Conservation (phyloP, 2,888 invertebrate genomes). For the Microdon myrmicae region DNA sequence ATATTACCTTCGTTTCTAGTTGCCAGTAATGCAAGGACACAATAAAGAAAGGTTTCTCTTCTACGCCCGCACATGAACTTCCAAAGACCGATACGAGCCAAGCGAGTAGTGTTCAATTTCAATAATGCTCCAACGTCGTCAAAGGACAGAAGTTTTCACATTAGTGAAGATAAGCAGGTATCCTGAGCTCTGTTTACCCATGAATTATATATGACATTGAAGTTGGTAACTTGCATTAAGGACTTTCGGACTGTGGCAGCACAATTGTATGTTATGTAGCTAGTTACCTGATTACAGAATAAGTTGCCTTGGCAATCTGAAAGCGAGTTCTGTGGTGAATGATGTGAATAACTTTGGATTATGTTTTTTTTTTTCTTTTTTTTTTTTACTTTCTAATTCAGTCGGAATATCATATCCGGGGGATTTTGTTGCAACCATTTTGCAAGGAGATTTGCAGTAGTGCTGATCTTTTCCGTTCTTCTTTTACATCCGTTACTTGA, state of each 20-base stretch:
- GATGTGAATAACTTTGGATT: conserved; percentile 20
- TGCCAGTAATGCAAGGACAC: conserved; percentile 17
- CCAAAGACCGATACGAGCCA: not conserved
- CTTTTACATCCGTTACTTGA: conserved; percentile 18
- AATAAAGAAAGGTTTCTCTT: conserved; percentile 25
- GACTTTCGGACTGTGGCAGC: conserved; percentile 13
- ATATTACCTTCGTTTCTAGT: conserved; percentile 39
- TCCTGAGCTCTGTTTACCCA: conserved; percentile 48
- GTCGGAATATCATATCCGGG: conserved; percentile 17
- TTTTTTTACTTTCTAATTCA: conserved; percentile 3
- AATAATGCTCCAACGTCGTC: conserved; percentile 40
- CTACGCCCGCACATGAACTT: not conserved
- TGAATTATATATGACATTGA: conserved; percentile 51
- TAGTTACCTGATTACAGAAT: too few relatives aligned
- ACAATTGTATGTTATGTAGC: conserved; percentile 15
- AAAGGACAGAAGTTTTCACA: conserved; percentile 50
- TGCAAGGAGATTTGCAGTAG: conserved; percentile 43
- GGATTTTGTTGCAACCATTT: conserved; percentile 43
- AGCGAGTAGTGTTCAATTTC: conserved; percentile 37
- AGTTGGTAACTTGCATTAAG: conserved; percentile 34
- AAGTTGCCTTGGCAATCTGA: too few relatives aligned
- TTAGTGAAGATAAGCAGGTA: conserved; percentile 51
- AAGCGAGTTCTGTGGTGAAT: too few relatives aligned
- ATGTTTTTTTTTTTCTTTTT: conserved; percentile 5
- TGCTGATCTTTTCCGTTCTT: conserved; percentile 36